Percentiles rank a stretch among this genome's conserved stretches.
Conservation (phyloP, 1,140 invertebrate genomes). For the Eubasilissa regina region DNA sequence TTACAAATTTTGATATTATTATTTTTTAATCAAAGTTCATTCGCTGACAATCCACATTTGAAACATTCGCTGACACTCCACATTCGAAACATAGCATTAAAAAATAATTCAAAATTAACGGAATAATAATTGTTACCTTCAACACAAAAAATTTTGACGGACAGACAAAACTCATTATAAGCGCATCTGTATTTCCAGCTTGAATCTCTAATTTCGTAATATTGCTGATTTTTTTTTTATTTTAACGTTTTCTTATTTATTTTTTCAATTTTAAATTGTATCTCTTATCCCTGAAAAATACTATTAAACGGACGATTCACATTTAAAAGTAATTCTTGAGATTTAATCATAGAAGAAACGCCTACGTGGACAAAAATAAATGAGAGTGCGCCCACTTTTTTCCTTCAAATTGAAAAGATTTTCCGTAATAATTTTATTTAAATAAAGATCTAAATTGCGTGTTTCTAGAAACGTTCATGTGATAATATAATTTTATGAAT, state of each 20-base stretch:
- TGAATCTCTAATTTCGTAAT: neutral
- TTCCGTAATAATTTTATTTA: constrained; percentile 19
- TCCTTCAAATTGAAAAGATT: constrained; percentile 13
- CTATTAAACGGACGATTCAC: constrained; percentile 24
- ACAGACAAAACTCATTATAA: neutral
- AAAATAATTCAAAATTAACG: too few species aligned
- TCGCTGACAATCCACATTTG: too few species aligned
- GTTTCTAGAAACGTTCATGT: constrained; percentile 21
- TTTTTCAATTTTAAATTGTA: constrained; percentile 11
- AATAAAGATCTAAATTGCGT: constrained; percentile 35
- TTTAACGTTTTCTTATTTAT: neutral
- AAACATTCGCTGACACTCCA: too few species aligned
- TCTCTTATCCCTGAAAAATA: neutral
- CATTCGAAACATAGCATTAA: too few species aligned
- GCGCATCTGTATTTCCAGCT: neutral
- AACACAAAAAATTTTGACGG: too few species aligned
- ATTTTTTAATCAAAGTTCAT: too few species aligned
- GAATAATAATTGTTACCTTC: too few species aligned
- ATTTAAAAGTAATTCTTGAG: constrained; percentile 30
- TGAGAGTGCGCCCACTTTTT: neutral
- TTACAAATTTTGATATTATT: too few species aligned
- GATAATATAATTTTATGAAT: constrained; percentile 11
- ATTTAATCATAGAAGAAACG: constrained; percentile 30
- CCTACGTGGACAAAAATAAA: constrained; percentile 28
- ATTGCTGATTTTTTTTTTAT: neutral